Conservation (phyloP, 2,888 invertebrate species). For the Podotricha telesiphe region DNA sequence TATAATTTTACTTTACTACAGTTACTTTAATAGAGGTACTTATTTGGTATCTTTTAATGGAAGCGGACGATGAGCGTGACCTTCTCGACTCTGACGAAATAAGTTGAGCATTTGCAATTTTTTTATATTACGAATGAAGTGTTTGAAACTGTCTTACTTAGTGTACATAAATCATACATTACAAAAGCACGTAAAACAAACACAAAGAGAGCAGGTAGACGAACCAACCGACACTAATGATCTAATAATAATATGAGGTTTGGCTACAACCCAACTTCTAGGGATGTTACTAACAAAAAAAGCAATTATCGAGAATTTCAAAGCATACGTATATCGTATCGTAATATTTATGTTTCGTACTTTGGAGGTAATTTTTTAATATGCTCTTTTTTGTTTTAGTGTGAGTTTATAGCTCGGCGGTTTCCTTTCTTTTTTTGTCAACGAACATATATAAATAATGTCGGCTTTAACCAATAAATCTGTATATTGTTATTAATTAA, state of each 20-base stretch:
- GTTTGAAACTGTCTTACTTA: slow-evolving; percentile 7
- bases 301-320: slow-evolving; percentile 36
- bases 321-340: slow-evolving; percentile 1
- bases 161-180: slow-evolving; percentile 32
- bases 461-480: not conserved
- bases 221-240: slow-evolving; percentile 63
- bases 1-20: slow-evolving; percentile 33
- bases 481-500: not conserved
- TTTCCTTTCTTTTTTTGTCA: slow-evolving; percentile 1
- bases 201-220: slow-evolving; percentile 64
- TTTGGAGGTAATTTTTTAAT: slow-evolving; percentile 21
- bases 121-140: slow-evolving; percentile 34
- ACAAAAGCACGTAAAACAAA: slow-evolving; percentile 38
- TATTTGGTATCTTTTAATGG: slow-evolving; percentile 40
- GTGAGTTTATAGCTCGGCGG: not conserved
- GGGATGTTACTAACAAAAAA: slow-evolving; percentile 58
- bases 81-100: slow-evolving; percentile 43
- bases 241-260: slow-evolving; percentile 76
- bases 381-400: not conserved
- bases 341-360: slow-evolving; percentile 30
- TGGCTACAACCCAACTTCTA: slow-evolving; percentile 69
- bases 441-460: not conserved
- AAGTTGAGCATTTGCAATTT: slow-evolving; percentile 30
- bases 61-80: slow-evolving; percentile 42
- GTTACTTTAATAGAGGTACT: slow-evolving; percentile 37